A percentile compares a stretch with the other conserved stretches of the same genome.
phyloP scores from a whole-genome alignment of 2,888 invertebrate species.

The Zaprionus obscuricornis region DNA sequence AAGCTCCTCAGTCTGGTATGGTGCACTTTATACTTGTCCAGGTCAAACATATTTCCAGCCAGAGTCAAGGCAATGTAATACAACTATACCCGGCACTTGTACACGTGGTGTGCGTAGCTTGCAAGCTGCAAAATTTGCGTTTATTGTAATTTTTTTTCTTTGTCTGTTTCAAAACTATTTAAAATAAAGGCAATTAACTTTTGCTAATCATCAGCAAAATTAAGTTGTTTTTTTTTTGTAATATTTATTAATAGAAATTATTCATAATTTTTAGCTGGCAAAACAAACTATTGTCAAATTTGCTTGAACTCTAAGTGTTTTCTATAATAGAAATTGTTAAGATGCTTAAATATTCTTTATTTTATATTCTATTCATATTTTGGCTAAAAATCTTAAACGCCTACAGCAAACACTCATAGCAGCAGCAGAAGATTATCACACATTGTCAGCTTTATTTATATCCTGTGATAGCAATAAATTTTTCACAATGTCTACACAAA shows the following conservation, averaged over 20 bases:
- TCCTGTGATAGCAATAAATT: not conserved
- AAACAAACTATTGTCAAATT: too few species aligned
- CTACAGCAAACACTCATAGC: too few species aligned
- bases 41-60: conserved; percentile 56
- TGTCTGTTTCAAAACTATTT: too few species aligned
- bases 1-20: conserved; percentile 29
- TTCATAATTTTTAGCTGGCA: conserved; percentile 54
- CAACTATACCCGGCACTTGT: conserved; percentile 40
- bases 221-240: too few species aligned
- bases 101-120: conserved; percentile 14
- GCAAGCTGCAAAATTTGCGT: conserved; percentile 20
- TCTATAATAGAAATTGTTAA: conserved; percentile 35
- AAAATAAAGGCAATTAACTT: too few species aligned
- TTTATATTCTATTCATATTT: too few species aligned
- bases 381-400: too few species aligned
- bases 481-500: not conserved
- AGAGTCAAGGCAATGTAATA: conserved; percentile 33
- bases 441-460: too few species aligned
- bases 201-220: too few species aligned
- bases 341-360: too few species aligned
- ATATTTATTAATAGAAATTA: conserved; percentile 48
- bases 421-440: too few species aligned
- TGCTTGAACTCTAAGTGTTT: conserved; percentile 53
- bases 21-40: conserved; percentile 54
- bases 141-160: too few species aligned